Conservation (phyloP, 2,113 vertebrate species). For the Aphyosemion australe region DNA sequence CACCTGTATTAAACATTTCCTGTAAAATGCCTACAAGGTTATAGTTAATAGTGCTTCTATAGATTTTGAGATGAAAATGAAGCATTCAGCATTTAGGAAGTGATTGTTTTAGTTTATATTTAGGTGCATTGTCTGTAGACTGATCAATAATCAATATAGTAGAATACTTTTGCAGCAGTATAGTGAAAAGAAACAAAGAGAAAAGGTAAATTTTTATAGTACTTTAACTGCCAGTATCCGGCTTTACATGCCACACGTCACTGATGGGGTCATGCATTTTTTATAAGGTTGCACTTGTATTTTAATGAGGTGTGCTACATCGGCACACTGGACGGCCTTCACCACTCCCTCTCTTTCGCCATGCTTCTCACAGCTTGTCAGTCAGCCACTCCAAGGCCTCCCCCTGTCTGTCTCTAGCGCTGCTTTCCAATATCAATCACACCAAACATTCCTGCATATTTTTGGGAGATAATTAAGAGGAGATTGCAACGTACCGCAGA, state of each 20-base stretch:
- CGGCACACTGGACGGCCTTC: conserved; percentile 60
- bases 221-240: conserved; percentile 66
- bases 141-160: conserved; percentile 9
- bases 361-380: conserved; percentile 62
- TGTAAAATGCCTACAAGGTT: background rate
- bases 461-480: conserved; percentile 67
- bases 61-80: too few relatives aligned
- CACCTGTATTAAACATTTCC: background rate
- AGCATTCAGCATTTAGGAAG: too few relatives aligned
- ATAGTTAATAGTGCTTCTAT: too few relatives aligned
- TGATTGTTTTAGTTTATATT: background rate
- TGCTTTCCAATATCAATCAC: conserved; percentile 77
- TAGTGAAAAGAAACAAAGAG: conserved; percentile 40
- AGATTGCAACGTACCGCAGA: conserved; percentile 64
- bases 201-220: conserved; percentile 46
- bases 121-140: background rate
- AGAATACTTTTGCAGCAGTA: conserved; percentile 24
- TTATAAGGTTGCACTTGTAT: conserved; percentile 63
- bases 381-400: conserved; percentile 69
- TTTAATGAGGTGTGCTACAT: conserved; percentile 67
- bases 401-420: conserved; percentile 63
- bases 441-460: conserved; percentile 62
- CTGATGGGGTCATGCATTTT: conserved; percentile 71
- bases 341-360: conserved; percentile 45
- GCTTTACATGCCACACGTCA: conserved; percentile 59